These are phyloP conservation scores for Eueremaeus valkanovi DNA, from an alignment of 2,888 invertebrate species.

Conservation along the genomic window DNA sequence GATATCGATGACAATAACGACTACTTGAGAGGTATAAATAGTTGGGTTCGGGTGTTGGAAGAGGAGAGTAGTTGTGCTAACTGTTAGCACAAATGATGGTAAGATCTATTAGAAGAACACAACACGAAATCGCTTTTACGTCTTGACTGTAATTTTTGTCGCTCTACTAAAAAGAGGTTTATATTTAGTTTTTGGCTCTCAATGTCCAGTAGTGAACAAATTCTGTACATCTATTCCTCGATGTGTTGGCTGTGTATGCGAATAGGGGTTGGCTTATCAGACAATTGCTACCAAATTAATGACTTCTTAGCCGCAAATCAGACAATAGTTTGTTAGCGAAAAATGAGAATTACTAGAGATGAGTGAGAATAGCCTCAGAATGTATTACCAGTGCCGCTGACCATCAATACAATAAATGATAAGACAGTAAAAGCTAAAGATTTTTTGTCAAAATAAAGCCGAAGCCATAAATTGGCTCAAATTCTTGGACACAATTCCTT, in stretches of 20 bases:
- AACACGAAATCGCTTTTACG: conserved; percentile 32
- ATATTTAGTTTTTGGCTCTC: conserved; percentile 27
- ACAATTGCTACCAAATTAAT: conserved; percentile 32
- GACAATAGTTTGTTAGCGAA: background rate
- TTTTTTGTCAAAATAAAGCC: too few species aligned
- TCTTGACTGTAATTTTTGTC: conserved; percentile 23
- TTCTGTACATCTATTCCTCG: too few species aligned
- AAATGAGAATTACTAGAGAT: background rate
- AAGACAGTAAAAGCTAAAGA: background rate
- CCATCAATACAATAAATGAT: background rate
- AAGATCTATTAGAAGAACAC: conserved; percentile 18
- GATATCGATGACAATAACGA: conserved; percentile 13
- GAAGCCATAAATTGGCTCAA: too few species aligned
- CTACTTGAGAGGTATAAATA: background rate
- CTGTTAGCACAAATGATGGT: conserved; percentile 13
- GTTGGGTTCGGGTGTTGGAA: background rate
- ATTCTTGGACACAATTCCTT: too few species aligned
- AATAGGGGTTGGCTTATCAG: conserved; percentile 16
- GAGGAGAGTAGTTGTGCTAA: background rate
- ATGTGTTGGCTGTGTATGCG: background rate
- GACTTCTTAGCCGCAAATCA: conserved; percentile 17
- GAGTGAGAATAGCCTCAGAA: too few species aligned
- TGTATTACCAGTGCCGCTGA: background rate
- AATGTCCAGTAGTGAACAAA: background rate
- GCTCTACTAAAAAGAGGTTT: background rate